Percentiles rank a stretch among this genome's conserved stretches.
Evolutionary conservation across 1,140 invertebrate genomes (phyloP).

Genomic region (Schlechtendalia chinensis): DNA sequence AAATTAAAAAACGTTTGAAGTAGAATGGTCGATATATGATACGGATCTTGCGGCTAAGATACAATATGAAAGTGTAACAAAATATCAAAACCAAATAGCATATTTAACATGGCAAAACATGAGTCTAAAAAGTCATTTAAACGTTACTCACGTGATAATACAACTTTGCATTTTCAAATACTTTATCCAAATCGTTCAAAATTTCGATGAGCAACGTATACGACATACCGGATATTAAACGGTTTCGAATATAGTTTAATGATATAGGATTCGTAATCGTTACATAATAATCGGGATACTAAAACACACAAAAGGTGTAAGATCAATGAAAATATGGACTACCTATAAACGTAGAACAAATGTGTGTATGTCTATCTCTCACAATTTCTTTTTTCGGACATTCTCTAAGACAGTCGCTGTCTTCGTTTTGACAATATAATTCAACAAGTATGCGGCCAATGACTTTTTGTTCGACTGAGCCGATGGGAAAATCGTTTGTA

Average conservation of each 20-base stretch:
- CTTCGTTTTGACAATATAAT: background rate
- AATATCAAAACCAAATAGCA: too few species aligned
- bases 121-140: too few species aligned
- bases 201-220: background rate
- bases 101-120: too few species aligned
- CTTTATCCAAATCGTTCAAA: background rate
- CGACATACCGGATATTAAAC: background rate
- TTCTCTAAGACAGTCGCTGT: background rate
- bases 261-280: background rate
- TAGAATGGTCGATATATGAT: too few species aligned
- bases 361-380: background rate
- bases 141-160: background rate
- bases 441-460: background rate
- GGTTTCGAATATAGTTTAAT: background rate
- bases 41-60: too few species aligned
- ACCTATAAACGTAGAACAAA: too few species aligned
- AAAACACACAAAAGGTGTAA: background rate
- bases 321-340: background rate
- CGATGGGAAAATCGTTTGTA: background rate
- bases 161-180: background rate
- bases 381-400: background rate
- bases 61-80: too few species aligned
- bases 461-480: background rate
- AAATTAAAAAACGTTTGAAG: too few species aligned
- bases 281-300: background rate